Conservation (phyloP, 1,140 invertebrate species). For the Atopsyche davidsoni region DNA sequence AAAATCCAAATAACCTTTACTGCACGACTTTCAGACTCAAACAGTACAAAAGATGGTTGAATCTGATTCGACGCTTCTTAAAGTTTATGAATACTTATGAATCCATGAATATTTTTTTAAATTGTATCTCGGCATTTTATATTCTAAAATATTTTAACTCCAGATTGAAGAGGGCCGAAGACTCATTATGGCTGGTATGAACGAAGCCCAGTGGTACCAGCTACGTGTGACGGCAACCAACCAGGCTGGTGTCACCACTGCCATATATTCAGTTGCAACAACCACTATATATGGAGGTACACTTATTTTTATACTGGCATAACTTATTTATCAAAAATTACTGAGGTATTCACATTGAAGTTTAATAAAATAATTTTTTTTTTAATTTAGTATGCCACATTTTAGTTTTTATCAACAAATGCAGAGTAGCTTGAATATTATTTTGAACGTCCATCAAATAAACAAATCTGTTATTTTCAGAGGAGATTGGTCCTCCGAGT, state of each 20-base stretch:
- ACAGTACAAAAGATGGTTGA: no score
- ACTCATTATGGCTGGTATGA: conserved; percentile 56
- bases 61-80: no score
- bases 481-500: conserved; percentile 44
- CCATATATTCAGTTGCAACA: conserved; percentile 73
- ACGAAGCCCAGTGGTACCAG: conserved; percentile 72
- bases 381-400: neutral
- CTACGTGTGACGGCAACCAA: conserved; percentile 72
- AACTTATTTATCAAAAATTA: neutral
- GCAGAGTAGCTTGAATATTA: no score
- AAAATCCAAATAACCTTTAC: no score
- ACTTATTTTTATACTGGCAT: conserved; percentile 25
- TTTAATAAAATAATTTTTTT: neutral
- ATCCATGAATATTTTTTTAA: no score
- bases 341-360: neutral
- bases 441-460: no score
- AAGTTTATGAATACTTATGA: no score
- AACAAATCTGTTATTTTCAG: conserved; percentile 33
- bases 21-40: no score
- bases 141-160: no score
- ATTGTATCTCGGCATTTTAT: no score
- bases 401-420: no score
- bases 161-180: conserved; percentile 10
- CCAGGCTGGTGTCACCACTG: conserved; percentile 67
- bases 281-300: conserved; percentile 69